Evolutionary conservation across 2,888 invertebrate genomes (phyloP), one percentile per base, ranked within the genome.

Genomic region (Odontothrips loti): DNA sequence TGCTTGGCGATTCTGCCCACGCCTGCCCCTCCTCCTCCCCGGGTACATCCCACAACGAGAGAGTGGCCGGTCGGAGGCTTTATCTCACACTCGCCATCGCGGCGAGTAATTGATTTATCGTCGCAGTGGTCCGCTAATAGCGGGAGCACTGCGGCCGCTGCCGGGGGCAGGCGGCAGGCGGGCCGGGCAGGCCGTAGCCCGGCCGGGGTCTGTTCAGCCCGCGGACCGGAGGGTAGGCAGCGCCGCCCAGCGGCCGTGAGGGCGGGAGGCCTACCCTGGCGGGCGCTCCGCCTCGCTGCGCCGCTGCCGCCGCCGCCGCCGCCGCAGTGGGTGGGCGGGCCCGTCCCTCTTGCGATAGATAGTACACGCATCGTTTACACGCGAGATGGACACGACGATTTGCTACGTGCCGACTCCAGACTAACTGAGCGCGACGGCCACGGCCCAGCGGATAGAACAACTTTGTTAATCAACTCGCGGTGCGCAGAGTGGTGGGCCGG

Each of bases 41-140:
- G 58, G 34, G 58, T n/a, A n/a, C 58, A 17, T 58, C 51, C n/a
- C n/a, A n/a, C n/a, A 43, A 4, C 34, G 34, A 43, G 34, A 43
- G 34, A 43, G 34, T 43, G 34, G 34, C 34, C 34, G 34, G 34
- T 6, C 3, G 34, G 34, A 6, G 11, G 15, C 58, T 58, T 58
- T 58, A 58, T 58, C 58, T 58, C 58, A 58, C 58, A 58, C 58
- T 58, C 58, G 11, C 34, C 58, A 58, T 58, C 58, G 58, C 58
- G 58, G 6, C n/a, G 34, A 43, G 58, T 58, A 58, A 58, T 58
- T 58, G 58, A 58, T 58, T 58, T 58, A 58, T 58, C 58, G 58
- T 58, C 58, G 58, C 58, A 43, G 34, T 15, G 51, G 58, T 20
- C 58, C 58, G 58, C 58, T 58, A 58, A 58, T 58, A 58, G 58